phyloP scores from a whole-genome alignment of 2,113 vertebrate genomes.

The Otolemur garnettii region DNA sequence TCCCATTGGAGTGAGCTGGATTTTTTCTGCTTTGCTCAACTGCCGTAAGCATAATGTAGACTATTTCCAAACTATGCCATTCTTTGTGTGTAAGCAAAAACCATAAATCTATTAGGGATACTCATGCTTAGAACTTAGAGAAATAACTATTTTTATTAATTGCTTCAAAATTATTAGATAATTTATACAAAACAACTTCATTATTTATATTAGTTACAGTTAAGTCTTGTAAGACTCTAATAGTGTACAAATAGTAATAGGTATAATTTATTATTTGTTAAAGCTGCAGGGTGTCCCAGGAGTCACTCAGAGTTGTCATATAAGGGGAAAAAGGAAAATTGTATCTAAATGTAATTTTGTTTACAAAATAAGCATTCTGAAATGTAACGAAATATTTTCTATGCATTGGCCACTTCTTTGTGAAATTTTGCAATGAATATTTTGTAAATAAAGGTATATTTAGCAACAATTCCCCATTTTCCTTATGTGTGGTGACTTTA shows the following conservation, averaged over 20 bases:
- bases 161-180: conserved; percentile 32
- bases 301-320: too few relatives aligned
- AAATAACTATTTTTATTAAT: neutral
- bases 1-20: neutral
- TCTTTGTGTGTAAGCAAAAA: conserved; percentile 18
- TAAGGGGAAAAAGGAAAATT: too few relatives aligned
- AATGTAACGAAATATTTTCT: too few relatives aligned
- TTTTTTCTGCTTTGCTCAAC: conserved; percentile 15
- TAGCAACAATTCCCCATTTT: too few relatives aligned
- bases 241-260: neutral
- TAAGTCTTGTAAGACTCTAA: neutral
- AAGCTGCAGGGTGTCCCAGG: neutral
- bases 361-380: too few relatives aligned
- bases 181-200: conserved; percentile 7
- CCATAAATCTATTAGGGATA: neutral
- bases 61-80: neutral
- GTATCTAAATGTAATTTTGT: too few relatives aligned
- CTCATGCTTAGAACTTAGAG: neutral
- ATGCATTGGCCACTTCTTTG: too few relatives aligned
- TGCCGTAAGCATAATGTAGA: neutral
- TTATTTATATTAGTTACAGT: conserved; percentile 1
- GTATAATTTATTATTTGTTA: neutral
- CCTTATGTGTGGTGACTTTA: too few relatives aligned
- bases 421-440: too few relatives aligned
- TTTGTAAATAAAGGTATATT: too few relatives aligned